A percentile compares a stretch with the other conserved stretches of the same genome.
These are phyloP conservation scores for Gallinago undulata DNA, from an alignment of 2,113 vertebrate genomes.

Conservation along the genomic window DNA sequence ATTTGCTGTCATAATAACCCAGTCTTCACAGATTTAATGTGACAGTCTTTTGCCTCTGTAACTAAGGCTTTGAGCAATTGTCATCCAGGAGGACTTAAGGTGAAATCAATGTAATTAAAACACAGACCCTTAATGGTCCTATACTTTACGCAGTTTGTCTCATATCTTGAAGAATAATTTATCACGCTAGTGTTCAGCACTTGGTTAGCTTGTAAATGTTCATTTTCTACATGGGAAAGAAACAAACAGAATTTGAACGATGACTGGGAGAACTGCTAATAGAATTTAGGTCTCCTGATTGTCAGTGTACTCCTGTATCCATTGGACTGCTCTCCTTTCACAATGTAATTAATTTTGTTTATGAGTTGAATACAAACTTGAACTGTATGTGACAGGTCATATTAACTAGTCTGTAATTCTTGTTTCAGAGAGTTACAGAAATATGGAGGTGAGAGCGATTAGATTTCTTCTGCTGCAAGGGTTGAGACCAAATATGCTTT, in stretches of 20 bases:
- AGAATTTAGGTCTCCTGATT: background rate
- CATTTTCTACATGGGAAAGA: background rate
- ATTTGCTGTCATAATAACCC: conserved; percentile 63
- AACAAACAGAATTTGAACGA: background rate
- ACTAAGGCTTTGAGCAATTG: conserved; percentile 38
- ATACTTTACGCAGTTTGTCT: background rate
- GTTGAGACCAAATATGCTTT: background rate
- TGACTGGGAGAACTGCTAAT: background rate
- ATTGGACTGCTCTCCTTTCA: background rate
- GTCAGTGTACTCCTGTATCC: background rate
- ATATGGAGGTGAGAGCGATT: background rate
- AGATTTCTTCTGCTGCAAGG: background rate
- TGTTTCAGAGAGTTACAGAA: background rate
- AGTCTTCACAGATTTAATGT: conserved; percentile 55
- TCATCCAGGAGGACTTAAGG: conserved; percentile 6
- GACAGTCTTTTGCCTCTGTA: conserved; percentile 43
- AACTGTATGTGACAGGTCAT: background rate
- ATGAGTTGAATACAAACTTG: background rate
- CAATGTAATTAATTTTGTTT: background rate
- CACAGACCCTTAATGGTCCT: background rate
- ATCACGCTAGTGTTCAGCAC: background rate
- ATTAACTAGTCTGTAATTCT: background rate
- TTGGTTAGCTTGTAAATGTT: background rate
- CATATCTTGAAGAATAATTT: conserved; percentile 16
- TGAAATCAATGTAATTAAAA: conserved; percentile 54